Conservation (phyloP, 2,888 invertebrate species). For the Brassicogethes aeneus region DNA sequence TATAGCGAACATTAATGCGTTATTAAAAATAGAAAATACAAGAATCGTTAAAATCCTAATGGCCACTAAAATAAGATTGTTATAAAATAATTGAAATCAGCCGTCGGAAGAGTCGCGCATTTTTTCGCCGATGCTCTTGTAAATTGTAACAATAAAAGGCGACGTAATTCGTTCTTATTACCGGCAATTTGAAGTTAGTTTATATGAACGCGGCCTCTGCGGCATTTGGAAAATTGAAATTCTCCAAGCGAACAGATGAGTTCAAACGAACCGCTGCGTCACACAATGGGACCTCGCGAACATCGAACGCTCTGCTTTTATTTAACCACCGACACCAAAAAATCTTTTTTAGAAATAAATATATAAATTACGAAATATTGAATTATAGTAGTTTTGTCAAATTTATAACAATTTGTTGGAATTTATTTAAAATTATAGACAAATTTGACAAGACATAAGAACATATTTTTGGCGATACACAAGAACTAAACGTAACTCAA, state of each 20-base stretch:
- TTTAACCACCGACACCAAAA: too few species aligned
- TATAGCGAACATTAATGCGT: not conserved
- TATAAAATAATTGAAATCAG: not conserved
- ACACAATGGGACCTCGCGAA: slow-evolving; percentile 5
- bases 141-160: not conserved
- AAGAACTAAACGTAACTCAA: too few species aligned
- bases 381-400: too few species aligned
- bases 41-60: not conserved
- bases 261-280: slow-evolving; percentile 32
- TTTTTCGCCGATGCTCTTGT: not conserved
- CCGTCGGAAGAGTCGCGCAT: not conserved
- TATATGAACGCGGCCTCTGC: slow-evolving; percentile 27
- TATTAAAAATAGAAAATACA: not conserved
- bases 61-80: not conserved
- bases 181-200: slow-evolving; percentile 32
- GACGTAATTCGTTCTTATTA: slow-evolving; percentile 34
- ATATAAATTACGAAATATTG: too few species aligned
- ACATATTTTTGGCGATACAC: too few species aligned
- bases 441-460: too few species aligned
- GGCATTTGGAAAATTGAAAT: slow-evolving; percentile 38
- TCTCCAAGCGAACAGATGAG: slow-evolving; percentile 24
- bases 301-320: too few species aligned
- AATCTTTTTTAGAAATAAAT: too few species aligned
- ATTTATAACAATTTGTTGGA: too few species aligned
- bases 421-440: too few species aligned